These are phyloP conservation scores for Metopia argyrocephala DNA, from an alignment of 2,888 invertebrate species.

Conservation along the genomic window DNA sequence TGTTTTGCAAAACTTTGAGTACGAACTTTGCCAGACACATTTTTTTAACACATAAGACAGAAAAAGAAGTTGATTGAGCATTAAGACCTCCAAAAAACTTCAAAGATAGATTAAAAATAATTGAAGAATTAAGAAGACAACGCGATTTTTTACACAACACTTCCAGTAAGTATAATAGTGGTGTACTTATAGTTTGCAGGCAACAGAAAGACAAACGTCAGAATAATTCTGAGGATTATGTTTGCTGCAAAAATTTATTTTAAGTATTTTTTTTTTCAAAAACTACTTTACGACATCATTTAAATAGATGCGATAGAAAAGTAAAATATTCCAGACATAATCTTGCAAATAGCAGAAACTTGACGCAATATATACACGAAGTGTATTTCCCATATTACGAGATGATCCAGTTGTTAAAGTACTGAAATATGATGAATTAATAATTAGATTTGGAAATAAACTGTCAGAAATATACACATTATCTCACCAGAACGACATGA, in stretches of 20 bases:
- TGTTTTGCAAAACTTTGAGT: too few relatives aligned
- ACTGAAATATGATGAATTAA: too few relatives aligned
- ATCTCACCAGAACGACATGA: slow-evolving; percentile 17
- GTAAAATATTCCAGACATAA: neutral
- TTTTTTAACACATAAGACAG: too few relatives aligned
- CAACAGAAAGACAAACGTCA: neutral
- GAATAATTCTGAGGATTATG: neutral
- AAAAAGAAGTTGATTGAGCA: too few relatives aligned
- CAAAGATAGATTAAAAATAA: neutral
- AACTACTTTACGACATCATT: too few relatives aligned
- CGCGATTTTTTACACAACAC: slow-evolving; percentile 1
- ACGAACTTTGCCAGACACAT: too few relatives aligned
- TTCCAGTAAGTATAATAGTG: neutral
- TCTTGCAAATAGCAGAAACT: neutral
- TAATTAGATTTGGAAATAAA: slow-evolving; percentile 23
- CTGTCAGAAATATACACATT: slow-evolving; percentile 5
- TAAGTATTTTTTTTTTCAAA: neutral
- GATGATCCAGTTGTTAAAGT: neutral
- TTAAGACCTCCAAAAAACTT: neutral
- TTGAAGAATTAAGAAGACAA: neutral
- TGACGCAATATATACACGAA: neutral
- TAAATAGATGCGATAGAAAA: neutral
- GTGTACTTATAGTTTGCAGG: neutral
- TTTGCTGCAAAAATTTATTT: neutral
- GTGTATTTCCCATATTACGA: slow-evolving; percentile 11